Percentiles rank a stretch among this genome's conserved stretches.
phyloP scores from a whole-genome alignment of 2,113 vertebrate species.

The Rallus limicola region DNA sequence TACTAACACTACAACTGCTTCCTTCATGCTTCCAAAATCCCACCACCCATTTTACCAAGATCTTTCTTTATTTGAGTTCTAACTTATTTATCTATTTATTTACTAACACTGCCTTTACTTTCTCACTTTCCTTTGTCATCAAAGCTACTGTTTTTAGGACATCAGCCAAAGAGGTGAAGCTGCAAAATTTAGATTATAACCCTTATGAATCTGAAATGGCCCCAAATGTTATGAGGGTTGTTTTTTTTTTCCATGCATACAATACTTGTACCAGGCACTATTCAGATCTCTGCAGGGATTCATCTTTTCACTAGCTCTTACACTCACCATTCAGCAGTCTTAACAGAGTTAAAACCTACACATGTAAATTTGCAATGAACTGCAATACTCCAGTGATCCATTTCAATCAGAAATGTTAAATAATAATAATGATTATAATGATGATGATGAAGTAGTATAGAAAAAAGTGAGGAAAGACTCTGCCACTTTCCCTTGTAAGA shows the following conservation, averaged over 20 bases:
- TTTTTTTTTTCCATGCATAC: not conserved
- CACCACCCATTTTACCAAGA: not conserved
- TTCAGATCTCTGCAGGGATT: not conserved
- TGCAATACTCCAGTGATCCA: not conserved
- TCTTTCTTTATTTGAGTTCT: not conserved
- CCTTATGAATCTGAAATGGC: not conserved
- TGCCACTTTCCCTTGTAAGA: conserved; percentile 29
- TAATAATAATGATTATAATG: too few relatives aligned
- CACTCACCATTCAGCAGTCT: not conserved
- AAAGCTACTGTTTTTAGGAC: not conserved
- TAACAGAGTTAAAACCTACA: not conserved
- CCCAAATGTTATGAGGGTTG: not conserved
- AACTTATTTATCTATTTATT: not conserved
- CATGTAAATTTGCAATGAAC: conserved; percentile 11
- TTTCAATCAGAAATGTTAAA: not conserved
- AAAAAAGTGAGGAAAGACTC: not conserved
- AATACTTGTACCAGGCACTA: not conserved
- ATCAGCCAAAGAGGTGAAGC: not conserved
- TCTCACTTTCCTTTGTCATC: not conserved
- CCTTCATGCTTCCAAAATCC: not conserved
- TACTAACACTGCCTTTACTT: not conserved
- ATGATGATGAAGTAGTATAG: not conserved
- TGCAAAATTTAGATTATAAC: not conserved
- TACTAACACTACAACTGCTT: not conserved
- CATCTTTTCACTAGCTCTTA: not conserved